Conservation (phyloP, 1,140 invertebrate genomes). For the Tetranychus urticae region DNA sequence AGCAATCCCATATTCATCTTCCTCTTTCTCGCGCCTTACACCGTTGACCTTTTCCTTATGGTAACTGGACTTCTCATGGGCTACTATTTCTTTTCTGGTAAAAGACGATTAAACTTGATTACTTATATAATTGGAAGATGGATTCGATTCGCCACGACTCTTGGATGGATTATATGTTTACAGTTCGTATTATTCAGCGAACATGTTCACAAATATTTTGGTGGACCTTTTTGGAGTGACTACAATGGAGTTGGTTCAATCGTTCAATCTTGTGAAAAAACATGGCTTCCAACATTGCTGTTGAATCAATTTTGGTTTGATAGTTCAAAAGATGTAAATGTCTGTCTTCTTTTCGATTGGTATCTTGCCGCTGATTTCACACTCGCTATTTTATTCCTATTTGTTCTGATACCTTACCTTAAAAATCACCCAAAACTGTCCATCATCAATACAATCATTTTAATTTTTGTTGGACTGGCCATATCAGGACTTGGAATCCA, state of each 20-base stretch:
- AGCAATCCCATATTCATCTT: neutral
- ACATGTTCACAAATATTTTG: neutral
- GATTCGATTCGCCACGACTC: neutral
- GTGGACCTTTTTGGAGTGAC: neutral
- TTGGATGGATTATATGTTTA: neutral
- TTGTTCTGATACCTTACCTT: neutral
- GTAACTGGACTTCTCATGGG: neutral
- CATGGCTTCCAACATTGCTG: neutral
- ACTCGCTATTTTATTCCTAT: neutral
- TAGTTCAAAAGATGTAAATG: neutral
- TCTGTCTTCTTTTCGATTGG: neutral
- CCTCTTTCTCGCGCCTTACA: neutral
- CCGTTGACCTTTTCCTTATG: neutral
- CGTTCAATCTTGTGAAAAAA: neutral
- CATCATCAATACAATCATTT: neutral
- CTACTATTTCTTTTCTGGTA: neutral
- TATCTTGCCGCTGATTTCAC: neutral
- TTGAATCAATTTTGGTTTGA: neutral
- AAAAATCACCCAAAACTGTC: neutral
- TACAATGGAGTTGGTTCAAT: neutral
- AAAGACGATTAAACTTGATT: neutral
- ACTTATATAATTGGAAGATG: neutral
- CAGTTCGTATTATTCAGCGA: neutral
- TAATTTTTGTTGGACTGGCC: neutral
- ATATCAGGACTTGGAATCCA: neutral